These are phyloP conservation scores for Brachyptera putata DNA, from an alignment of 2,888 invertebrate genomes.

Conservation along the genomic window DNA sequence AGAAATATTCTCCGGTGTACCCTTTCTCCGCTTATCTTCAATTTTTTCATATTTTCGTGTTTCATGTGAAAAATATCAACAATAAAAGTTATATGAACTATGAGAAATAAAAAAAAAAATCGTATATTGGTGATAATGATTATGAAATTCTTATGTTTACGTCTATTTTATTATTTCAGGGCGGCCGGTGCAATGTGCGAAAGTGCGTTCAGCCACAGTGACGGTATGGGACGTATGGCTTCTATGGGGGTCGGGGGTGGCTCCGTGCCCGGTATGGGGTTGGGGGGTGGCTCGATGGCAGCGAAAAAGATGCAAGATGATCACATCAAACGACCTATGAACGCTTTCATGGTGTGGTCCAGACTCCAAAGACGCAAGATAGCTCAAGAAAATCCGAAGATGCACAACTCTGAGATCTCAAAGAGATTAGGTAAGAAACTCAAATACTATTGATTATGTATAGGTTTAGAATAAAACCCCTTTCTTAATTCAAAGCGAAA, in stretches of 20 bases:
- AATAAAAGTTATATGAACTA: too few relatives aligned
- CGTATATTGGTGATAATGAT: too few relatives aligned
- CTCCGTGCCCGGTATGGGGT: conserved; percentile 51
- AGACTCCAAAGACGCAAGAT: conserved; percentile 88
- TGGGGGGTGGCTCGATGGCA: conserved; percentile 44
- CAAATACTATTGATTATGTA: conserved; percentile 32
- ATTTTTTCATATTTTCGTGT: too few relatives aligned
- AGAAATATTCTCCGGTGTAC: too few relatives aligned
- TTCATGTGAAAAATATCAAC: too few relatives aligned
- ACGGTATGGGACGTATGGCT: conserved; percentile 38
- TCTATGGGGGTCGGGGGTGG: conserved; percentile 58
- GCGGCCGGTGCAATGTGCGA: conserved; percentile 73
- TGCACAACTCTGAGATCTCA: conserved; percentile 97
- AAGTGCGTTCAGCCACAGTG: conserved; percentile 51
- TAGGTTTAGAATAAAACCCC: conserved; percentile 2
- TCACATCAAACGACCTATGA: conserved; percentile 96
- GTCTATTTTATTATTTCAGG: conserved; percentile 52
- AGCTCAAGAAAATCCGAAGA: conserved; percentile 96
- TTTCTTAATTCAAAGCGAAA: not conserved
- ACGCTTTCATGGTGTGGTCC: conserved; percentile 99
- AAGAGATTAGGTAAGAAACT: conserved; percentile 74
- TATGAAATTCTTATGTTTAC: too few relatives aligned
- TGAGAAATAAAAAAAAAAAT: too few relatives aligned
- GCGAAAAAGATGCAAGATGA: conserved; percentile 66
- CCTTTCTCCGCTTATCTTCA: too few relatives aligned